Evolutionary conservation across 2,797 vertebrate genomes (phyloP), one percentile per base, ranked within the genome.

Genomic region (Enteromius fasciolatus): DNA sequence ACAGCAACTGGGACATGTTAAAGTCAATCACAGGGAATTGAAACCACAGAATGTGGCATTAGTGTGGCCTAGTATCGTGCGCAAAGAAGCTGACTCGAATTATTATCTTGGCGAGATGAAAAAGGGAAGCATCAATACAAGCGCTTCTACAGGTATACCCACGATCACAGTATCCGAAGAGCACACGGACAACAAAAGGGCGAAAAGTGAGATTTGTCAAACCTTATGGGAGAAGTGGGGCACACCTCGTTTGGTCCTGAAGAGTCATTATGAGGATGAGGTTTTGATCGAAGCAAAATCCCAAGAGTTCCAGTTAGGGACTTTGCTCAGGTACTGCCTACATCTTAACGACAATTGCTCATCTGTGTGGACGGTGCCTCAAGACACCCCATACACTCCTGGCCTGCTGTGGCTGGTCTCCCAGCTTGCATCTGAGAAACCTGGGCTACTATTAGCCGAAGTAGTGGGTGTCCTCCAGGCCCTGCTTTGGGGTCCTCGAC

Each of bases 401-500:
- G 93, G 92, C 5, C 93, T 97, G 63, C 84, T 89, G 66, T 84
- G 88, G 2, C 81, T 97, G 82, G 91, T 90, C 7, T 73, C 46
- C 1, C 87, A 86, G 86, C 92, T 97, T 9, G 89, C 92, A 33
- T 85, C 79, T 3, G 84, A 90, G 15, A 84, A 90, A 7, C 87
- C 87, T 8, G 0, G 80, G 7, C 79, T 86, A 59, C 83, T 90
- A 88, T 72, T 89, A 86, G 61, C 80, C 0, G 90, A 91, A 80
- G 88, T 90, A 4, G 88, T 87, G 59, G 84, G 82, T 41, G 85
- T 91, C 33, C 92, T 97, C 78, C 95, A 95, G 91, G 93, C 90
- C 15, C 90, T 96, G 85, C 94, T 97, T 86, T 98, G 96, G 96
- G 96, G 95, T 0, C 96, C 96, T 0, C 87, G 79, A 2, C 78